Base-by-base conservation (phyloP, 1,140 invertebrate genomes). In the Epicauta chinensis region DNA sequence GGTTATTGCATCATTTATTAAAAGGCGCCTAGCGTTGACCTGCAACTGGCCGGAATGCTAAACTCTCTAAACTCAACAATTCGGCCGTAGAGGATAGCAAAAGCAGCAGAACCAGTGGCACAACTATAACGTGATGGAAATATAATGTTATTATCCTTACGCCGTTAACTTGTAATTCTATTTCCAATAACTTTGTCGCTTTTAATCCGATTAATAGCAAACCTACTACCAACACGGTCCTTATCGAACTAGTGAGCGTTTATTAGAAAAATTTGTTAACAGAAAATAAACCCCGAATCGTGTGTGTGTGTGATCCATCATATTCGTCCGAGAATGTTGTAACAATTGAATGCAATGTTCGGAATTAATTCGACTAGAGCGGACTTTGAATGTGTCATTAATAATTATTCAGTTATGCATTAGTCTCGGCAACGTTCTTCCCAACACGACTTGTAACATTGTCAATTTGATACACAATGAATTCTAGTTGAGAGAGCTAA, bases 371-470 rank as follows among this genome's bases (percentile, higher is more conserved):
- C 30, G 23, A 38, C 45, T 36, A 16, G 16, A 37, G 4, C 23
- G 34, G n/a, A 17, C 14, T 40, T 38, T 36, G 32, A 47, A 47
- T 47, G 45, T 37, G 35, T 47, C 45, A 47, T 47, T 47, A 47
- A 47, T 47, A 47, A n/a, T 38, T 47, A 47, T 47, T 47, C 45
- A 47, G 45, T 47, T 47, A 47, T 47, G 45, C 45, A 47, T 47
- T 47, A 47, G 45, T 38, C 34, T 47, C 45, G 14, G 45, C 34
- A 47, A 17, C 12, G 45, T 47, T 47, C 45, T 47, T 47, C 45
- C n/a, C 30, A 23, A 23, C 23, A 29, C 36, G 38, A 38, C 45
- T 47, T 47, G 45, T 47, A 47, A 47, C 45, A 47, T 38, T 47
- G 45, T 47, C 45, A 47, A 47, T 47, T 47, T 47, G 45, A 34